Evolutionary conservation across 2,113 vertebrate genomes (phyloP), one percentile per base, ranked within the genome.

Genomic region (Leucoraja erinaceus): DNA sequence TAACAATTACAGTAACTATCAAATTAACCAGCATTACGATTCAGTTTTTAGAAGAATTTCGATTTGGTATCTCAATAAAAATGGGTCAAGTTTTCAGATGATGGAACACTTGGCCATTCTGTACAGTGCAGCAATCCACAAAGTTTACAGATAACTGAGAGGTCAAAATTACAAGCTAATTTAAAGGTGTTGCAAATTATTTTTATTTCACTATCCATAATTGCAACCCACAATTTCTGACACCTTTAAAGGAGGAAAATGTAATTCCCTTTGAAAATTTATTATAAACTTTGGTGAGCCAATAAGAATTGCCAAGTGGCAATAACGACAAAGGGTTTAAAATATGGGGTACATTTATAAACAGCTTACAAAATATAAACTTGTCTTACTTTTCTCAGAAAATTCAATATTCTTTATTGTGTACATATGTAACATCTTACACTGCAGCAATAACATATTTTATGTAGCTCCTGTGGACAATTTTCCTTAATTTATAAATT

Each of bases 401-500:
- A 91, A 72, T 72, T 47, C 90, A 91, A 59, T 18, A 91, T 74
- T 72, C 8, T 47, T 47, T 91, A 72, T 91, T 91, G 66, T 72
- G 33, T 91, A 25, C 72, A 72, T 72, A 28, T n/a, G 61, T 63
- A 68, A 68, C 38, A 20, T 54, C 22, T 70, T 72, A 70, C 20
- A 54, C 31, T 54, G 28, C 90, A 72, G 66, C 14, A 90, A 54
- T 47, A 47, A 72, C 90, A 96, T 96, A 96, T 96, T 96, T 97
- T 97, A 97, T 97, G 96, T 97, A 97, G 97, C 96, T 97, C 96
- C 95, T 95, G 96, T 94, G 96, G 96, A 96, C 96, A 96, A 96
- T 98, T 98, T 47, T 97, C 96, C 97, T 94, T 97, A 98, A 98
- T 97, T 97, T 97, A 97, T 98, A 97, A 97, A 98, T 98, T 98